phyloP scores from a whole-genome alignment of 1,140 invertebrate genomes.

The Phthorimaea operculella region DNA sequence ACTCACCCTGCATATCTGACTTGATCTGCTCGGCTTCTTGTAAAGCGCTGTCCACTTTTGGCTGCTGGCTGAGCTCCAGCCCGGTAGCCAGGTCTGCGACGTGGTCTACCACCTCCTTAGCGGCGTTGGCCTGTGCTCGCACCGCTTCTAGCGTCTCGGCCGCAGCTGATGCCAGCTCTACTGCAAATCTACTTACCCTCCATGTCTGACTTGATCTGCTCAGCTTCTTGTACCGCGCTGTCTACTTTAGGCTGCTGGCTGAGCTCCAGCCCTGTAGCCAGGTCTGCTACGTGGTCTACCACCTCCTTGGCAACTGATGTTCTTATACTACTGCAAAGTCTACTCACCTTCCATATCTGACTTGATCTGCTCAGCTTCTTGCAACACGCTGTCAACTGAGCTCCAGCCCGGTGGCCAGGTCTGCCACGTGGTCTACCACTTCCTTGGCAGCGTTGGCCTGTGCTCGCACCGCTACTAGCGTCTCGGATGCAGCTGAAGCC shows the following conservation, averaged over 20 bases:
- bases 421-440: constrained; percentile 74
- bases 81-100: constrained; percentile 75
- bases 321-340: too few relatives aligned
- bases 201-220: constrained; percentile 76
- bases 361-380: constrained; percentile 78
- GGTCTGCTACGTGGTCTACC: constrained; percentile 73
- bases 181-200: constrained; percentile 68
- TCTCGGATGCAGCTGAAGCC: constrained; percentile 67
- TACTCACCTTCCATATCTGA: constrained; percentile 71
- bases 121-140: constrained; percentile 62
- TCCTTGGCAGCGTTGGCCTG: constrained; percentile 67
- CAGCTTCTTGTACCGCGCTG: constrained; percentile 78
- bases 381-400: constrained; percentile 80
- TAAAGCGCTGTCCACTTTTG: constrained; percentile 81
- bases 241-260: constrained; percentile 80
- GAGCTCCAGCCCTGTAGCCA: constrained; percentile 75
- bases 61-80: constrained; percentile 74
- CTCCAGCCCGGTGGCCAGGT: constrained; percentile 74
- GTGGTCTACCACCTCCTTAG: constrained; percentile 71
- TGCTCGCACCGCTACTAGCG: constrained; percentile 64
- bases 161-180: constrained; percentile 68
- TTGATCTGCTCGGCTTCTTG: constrained; percentile 78
- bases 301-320: constrained; percentile 69
- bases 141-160: constrained; percentile 67
- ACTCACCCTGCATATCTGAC: constrained; percentile 71